These are phyloP conservation scores for Burhinus oedicnemus DNA, from an alignment of 2,113 vertebrate genomes.

Conservation along the genomic window DNA sequence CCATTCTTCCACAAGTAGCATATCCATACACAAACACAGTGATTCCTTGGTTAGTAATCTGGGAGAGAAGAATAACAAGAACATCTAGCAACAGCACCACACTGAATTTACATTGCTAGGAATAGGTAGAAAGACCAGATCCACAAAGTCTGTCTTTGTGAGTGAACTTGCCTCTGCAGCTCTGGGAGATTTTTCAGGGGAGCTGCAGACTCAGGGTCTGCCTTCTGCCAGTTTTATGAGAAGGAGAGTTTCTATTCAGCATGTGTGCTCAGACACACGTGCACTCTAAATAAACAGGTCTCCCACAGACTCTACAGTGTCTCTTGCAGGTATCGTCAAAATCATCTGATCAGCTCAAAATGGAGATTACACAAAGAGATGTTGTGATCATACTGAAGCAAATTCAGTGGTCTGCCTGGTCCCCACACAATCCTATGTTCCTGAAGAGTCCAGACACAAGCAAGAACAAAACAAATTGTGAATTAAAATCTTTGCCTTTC, in stretches of 20 bases:
- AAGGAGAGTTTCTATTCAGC: not conserved
- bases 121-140: not conserved
- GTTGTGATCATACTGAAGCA: not conserved
- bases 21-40: not conserved
- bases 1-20: fast-evolving
- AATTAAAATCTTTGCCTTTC: not conserved
- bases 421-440: fast-evolving
- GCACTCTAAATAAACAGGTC: not conserved
- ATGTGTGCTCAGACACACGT: fast-evolving
- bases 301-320: not conserved
- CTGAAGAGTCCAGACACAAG: not conserved
- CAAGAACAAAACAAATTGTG: not conserved
- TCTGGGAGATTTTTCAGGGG: not conserved
- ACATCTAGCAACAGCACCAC: not conserved
- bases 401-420: not conserved
- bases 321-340: not conserved
- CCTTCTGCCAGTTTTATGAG: not conserved
- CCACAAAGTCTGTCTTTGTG: not conserved
- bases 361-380: not conserved
- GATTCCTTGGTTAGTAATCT: not conserved
- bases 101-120: not conserved
- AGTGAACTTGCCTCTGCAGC: not conserved
- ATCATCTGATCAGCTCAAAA: not conserved
- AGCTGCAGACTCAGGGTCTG: not conserved
- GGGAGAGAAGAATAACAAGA: not conserved